Evolutionary conservation across 2,113 vertebrate species (phyloP).

Genomic region (Aptenodytes patagonicus): DNA sequence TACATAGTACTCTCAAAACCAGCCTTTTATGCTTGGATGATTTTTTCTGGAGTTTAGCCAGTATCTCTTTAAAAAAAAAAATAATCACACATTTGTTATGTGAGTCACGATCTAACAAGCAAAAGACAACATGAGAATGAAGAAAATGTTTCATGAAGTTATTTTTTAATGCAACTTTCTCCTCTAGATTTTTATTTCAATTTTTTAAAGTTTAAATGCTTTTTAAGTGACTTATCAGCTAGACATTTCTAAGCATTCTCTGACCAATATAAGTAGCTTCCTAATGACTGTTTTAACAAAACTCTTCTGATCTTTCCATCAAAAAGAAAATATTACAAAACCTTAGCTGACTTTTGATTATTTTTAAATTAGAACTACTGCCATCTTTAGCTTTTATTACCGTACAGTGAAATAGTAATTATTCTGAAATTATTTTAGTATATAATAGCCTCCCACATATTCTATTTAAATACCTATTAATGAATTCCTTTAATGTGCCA

Average conservation of each 20-base stretch:
- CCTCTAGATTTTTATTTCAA: neutral
- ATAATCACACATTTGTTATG: slow-evolving; percentile 41
- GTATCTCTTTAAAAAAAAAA: neutral
- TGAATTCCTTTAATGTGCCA: slow-evolving; percentile 45
- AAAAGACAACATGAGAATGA: slow-evolving; percentile 39
- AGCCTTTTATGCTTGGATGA: neutral
- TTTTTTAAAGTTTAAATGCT: neutral
- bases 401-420: slow-evolving; percentile 43
- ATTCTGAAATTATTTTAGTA: slow-evolving; percentile 51
- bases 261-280: neutral
- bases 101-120: slow-evolving; percentile 47
- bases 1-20: neutral
- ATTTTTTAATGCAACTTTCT: neutral
- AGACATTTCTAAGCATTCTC: neutral
- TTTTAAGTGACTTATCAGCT: neutral
- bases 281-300: neutral
- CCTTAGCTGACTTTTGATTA: slow-evolving; percentile 38
- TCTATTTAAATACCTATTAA: slow-evolving; percentile 60
- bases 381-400: slow-evolving; percentile 40
- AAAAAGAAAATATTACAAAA: neutral
- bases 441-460: slow-evolving; percentile 12
- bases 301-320: neutral
- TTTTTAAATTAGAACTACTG: slow-evolving; percentile 22
- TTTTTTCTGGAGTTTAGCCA: slow-evolving; percentile 31
- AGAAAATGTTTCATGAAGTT: slow-evolving; percentile 19